Conservation (phyloP, 23 tunicate genomes). For the Oikopleura vanhoeffeni region DNA sequence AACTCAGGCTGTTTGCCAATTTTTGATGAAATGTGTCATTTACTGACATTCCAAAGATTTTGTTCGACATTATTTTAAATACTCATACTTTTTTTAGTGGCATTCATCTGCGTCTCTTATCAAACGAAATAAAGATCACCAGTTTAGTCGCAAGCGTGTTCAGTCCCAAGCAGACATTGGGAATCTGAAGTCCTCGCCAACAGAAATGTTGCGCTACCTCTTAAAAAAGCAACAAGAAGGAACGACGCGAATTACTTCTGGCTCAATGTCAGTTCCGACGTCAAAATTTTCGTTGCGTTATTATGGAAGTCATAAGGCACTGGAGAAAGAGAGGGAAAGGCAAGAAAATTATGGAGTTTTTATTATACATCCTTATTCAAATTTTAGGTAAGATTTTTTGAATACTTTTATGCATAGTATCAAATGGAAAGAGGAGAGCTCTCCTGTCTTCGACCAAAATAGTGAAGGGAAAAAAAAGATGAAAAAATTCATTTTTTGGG, state of each 20-base stretch:
- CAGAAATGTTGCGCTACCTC: neutral
- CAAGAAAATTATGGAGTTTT: constrained; percentile 40
- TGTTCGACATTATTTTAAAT: too few relatives aligned
- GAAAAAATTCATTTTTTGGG: too few relatives aligned
- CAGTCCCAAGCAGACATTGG: neutral
- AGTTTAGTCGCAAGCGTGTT: neutral
- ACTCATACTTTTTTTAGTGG: neutral
- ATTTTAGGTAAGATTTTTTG: constrained; percentile 72
- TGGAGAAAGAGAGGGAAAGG: constrained; percentile 53
- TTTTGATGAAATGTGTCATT: too few relatives aligned
- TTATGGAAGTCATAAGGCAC: constrained; percentile 64
- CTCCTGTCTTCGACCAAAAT: too few relatives aligned
- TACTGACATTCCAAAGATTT: too few relatives aligned
- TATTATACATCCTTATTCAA: constrained; percentile 92
- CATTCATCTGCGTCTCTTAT: neutral
- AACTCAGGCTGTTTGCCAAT: too few relatives aligned
- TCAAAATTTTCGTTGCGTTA: constrained; percentile 55
- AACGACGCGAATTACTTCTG: constrained; percentile 14
- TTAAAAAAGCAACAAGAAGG: neutral
- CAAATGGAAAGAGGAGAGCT: too few relatives aligned
- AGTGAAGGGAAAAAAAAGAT: too few relatives aligned
- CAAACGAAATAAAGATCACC: neutral
- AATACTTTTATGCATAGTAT: too few relatives aligned
- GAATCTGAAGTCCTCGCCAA: neutral
- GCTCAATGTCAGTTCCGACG: constrained; percentile 79